Evolutionary conservation across 2,797 vertebrate species (phyloP).

Genomic region (Balearica regulorum): DNA sequence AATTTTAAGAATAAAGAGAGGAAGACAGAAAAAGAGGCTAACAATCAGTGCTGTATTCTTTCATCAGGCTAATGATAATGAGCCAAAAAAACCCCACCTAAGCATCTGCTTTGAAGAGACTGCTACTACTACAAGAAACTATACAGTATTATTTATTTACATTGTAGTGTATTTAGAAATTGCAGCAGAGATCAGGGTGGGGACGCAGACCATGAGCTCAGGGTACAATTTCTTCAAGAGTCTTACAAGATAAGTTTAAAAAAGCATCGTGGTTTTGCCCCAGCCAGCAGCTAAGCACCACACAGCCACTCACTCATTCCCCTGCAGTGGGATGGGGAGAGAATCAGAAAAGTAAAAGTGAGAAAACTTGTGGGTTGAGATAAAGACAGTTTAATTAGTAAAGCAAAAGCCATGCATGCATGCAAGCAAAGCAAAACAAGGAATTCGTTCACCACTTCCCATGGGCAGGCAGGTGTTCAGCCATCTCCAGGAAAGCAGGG

Average conservation of each 20-base stretch:
- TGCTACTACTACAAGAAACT: neutral
- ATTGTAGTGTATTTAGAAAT: neutral
- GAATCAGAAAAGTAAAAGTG: no score
- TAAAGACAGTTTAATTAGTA: no score
- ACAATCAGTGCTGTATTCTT: neutral
- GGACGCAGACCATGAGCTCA: neutral
- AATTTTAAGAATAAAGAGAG: neutral
- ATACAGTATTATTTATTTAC: neutral
- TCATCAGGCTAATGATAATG: neutral
- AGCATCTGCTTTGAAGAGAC: neutral
- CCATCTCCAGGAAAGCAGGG: no score
- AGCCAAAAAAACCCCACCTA: neutral
- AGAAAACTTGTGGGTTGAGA: no score
- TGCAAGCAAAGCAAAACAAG: no score
- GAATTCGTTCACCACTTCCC: no score
- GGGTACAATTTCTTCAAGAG: neutral
- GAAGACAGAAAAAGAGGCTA: neutral
- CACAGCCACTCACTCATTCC: no score
- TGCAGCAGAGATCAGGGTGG: neutral
- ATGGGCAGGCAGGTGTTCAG: no score
- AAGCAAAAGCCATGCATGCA: no score
- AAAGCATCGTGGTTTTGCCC: neutral
- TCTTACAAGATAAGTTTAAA: neutral
- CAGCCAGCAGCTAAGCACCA: no score
- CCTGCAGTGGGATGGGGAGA: no score